A percentile compares a stretch with the other conserved stretches of the same genome.
phyloP scores from a whole-genome alignment of 1,140 invertebrate species.

The Achroia grisella region DNA sequence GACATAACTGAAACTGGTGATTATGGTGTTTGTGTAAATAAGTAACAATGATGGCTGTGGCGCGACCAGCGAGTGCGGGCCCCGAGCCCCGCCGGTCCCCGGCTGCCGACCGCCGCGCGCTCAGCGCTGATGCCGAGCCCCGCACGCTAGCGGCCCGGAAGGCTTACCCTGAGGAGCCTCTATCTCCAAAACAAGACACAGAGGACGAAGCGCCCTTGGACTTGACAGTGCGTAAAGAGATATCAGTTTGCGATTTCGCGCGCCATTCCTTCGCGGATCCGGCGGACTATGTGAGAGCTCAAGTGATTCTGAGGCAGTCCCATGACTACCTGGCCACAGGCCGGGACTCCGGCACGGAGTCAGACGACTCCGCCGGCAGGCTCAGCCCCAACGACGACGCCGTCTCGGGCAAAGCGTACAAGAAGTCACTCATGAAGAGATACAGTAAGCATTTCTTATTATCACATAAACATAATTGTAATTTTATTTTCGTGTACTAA shows the following conservation, averaged over 20 bases:
- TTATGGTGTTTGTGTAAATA: constrained; percentile 56
- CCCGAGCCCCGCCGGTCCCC: constrained; percentile 37
- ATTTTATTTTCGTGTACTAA: too few relatives aligned
- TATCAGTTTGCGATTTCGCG: constrained; percentile 66
- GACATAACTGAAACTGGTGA: constrained; percentile 63
- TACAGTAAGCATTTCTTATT: constrained; percentile 82
- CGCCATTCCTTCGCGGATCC: constrained; percentile 58
- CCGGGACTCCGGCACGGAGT: constrained; percentile 82
- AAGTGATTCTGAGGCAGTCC: constrained; percentile 63
- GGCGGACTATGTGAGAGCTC: constrained; percentile 58
- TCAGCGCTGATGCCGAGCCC: constrained; percentile 49
- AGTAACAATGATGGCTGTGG: constrained; percentile 62
- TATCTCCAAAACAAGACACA: constrained; percentile 19
- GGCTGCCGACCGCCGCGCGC: constrained; percentile 39
- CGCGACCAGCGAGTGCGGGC: constrained; percentile 52
- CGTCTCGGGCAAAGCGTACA: constrained; percentile 84
- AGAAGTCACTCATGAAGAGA: constrained; percentile 91
- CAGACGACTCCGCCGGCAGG: constrained; percentile 81
- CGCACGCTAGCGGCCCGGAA: constrained; percentile 65
- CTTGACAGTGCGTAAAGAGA: constrained; percentile 73
- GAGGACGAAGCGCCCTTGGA: constrained; percentile 75
- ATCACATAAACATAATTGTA: too few relatives aligned
- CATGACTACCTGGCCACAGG: constrained; percentile 76
- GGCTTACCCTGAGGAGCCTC: constrained; percentile 69
- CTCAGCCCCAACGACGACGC: constrained; percentile 73